Conservation (phyloP, 2,888 invertebrate genomes). For the Ophonus ardosiacus region DNA sequence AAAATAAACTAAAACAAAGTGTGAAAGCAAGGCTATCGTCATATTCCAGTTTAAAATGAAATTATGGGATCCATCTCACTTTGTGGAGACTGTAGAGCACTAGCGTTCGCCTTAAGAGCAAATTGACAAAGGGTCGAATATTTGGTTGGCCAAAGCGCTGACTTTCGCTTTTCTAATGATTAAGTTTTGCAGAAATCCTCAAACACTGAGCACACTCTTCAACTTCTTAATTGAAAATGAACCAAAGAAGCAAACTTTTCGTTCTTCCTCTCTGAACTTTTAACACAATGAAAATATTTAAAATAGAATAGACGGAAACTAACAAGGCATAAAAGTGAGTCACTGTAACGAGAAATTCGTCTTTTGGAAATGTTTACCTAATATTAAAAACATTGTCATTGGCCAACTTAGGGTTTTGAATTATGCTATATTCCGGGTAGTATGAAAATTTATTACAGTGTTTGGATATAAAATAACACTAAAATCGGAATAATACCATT, state of each 20-base stretch:
- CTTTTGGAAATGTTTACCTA: too few relatives aligned
- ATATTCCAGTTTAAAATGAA: background rate
- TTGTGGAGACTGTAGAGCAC: background rate
- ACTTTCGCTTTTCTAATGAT: conserved; percentile 36
- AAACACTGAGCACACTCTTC: background rate
- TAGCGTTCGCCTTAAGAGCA: background rate
- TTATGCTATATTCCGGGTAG: too few relatives aligned
- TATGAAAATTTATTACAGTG: too few relatives aligned
- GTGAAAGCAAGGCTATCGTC: background rate
- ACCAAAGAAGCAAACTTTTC: background rate
- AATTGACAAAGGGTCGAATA: conserved; percentile 12
- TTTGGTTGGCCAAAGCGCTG: conserved; percentile 9
- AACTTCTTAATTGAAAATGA: background rate
- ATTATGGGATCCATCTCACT: background rate
- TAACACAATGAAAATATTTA: background rate
- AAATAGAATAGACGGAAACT: background rate
- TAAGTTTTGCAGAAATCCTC: background rate
- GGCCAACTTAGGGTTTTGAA: too few relatives aligned
- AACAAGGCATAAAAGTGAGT: background rate
- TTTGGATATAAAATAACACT: too few relatives aligned
- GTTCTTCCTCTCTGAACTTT: background rate
- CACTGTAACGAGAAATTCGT: background rate
- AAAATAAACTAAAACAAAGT: background rate
- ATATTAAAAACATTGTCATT: too few relatives aligned
- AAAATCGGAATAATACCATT: too few relatives aligned